Evolutionary conservation across 2,797 vertebrate species (phyloP), one percentile per base, ranked within the genome.

Genomic region (Lagorchestes hirsutus): DNA sequence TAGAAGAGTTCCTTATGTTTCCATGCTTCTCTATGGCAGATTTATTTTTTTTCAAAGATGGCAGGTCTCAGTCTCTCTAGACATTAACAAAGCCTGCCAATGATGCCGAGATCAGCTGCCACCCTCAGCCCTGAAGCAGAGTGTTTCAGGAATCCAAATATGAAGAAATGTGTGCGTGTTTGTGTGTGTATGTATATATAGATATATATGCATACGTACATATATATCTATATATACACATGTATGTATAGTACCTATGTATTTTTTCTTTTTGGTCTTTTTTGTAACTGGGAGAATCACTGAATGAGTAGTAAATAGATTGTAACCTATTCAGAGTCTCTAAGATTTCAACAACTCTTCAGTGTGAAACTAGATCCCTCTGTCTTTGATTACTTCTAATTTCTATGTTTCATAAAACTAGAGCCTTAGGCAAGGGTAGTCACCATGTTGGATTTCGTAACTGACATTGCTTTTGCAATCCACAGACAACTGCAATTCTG

Each of bases 361-460:
- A 4, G 1, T 46, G 22, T 87, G 9, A 87, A 50, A 46, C 74
- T 40, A 82, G 40, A 46, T 52, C 31, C 14, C 34, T 52, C 29
- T 91, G 18, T 91, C 24, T 91, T 52, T 91, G 50, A 91, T 55
- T 54, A 4, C 90, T 91, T 55, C 90, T 55, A 55, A 91, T 91
- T 54, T 55, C 34, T 91, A 54, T 54, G 54, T 54, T 91, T 91
- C 29, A 91, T 91, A 91, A 91, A 91, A 34, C 29, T 24, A 55
- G 28, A 91, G 90, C 90, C 29, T 54, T n/a, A 55, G 90, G 90
- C 52, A 54, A 55, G 29, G 52, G 4, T 91, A 55, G 90, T 31
- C 13, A 0, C 92, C 40, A 0, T 10, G n/a, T 16, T 1, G 4
- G 50, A 1, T 57, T 91, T 52, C 11, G 22, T 67, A 24, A 55